Evolutionary conservation across 2,113 vertebrate genomes (phyloP), one percentile per base, ranked within the genome.

Genomic region (Ceratotherium simum): DNA sequence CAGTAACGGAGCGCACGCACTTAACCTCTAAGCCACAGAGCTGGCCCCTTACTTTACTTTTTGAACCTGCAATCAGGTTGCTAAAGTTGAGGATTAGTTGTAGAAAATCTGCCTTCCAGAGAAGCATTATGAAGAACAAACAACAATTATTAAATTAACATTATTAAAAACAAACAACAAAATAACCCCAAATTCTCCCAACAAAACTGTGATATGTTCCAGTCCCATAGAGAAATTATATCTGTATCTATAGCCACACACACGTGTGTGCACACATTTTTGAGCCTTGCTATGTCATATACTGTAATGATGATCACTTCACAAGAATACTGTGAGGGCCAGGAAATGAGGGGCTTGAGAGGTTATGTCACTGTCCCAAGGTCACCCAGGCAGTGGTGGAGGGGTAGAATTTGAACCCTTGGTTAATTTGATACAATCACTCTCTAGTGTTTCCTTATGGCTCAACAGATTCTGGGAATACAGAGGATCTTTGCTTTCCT

Each of bases 261-360:
- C 1, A 9, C 0, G 0, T 1, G 17, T 3, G 16, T 14, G 42
- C 2, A n/a, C 18, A n/a, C 8, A 73, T 11, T 48, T 80, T 18
- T 23, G 14, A 89, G 58, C 56, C 56, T 96, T 64, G 16, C 54
- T 54, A 6, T 17, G 21, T 14, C 7, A 39, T 27, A 13, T 5
- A 23, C 33, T 58, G 6, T 9, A 48, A 18, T 5, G 6, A 8
- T 7, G 12, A 51, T 25, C 23, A 58, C 21, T 18, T 67, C 12
- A 31, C 17, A 25, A 76, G 48, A 79, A 73, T 31, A 56, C 17
- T 60, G 7, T 6, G 20, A 84, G 17, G 64, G 69, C 0, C 27
- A 70, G 4, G 42, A 62, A 69, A 64, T 12, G 25, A 60, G 6
- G 1, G 6, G 13, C 25, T 51, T 48, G 64, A 81, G 36, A 51